These are phyloP conservation scores for Drosophila prostipennis DNA, from an alignment of 2,888 invertebrate species.

Conservation along the genomic window DNA sequence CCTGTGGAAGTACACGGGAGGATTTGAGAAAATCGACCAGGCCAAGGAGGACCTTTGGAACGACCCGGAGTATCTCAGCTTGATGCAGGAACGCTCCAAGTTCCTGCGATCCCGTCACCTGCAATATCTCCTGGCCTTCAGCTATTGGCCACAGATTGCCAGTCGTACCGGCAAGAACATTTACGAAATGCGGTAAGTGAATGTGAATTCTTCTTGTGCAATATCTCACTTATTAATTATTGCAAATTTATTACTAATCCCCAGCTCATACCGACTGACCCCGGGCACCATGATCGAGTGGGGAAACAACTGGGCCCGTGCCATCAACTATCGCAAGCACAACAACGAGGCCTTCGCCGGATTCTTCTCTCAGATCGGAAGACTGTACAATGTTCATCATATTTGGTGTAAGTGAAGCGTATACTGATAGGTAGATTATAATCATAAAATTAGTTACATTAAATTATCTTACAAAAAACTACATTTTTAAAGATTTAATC, in stretches of 20 bases:
- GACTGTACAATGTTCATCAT: slow-evolving; percentile 98
- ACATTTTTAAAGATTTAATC: too few species aligned
- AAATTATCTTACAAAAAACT: too few species aligned
- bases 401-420: slow-evolving; percentile 95
- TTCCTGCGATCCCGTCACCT: slow-evolving; percentile 93
- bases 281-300: slow-evolving; percentile 99
- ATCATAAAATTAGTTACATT: too few species aligned
- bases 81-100: slow-evolving; percentile 91
- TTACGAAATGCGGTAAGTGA: slow-evolving; percentile 92
- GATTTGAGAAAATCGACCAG: slow-evolving; percentile 94
- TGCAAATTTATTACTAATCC: too few species aligned
- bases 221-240: not conserved
- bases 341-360: slow-evolving; percentile 98
- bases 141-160: slow-evolving; percentile 96
- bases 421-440: not conserved
- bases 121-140: slow-evolving; percentile 97
- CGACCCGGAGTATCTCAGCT: slow-evolving; percentile 88
- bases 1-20: slow-evolving; percentile 97
- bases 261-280: slow-evolving; percentile 92
- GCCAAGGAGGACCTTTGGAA: slow-evolving; percentile 89
- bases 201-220: not conserved
- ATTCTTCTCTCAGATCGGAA: slow-evolving; percentile 98
- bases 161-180: slow-evolving; percentile 91
- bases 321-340: slow-evolving; percentile 94
- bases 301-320: slow-evolving; percentile 99